A percentile compares a stretch with the other conserved stretches of the same genome.
Conservation (phyloP, 2,797 vertebrate species). For the Dicrostonyx torquatus region DNA sequence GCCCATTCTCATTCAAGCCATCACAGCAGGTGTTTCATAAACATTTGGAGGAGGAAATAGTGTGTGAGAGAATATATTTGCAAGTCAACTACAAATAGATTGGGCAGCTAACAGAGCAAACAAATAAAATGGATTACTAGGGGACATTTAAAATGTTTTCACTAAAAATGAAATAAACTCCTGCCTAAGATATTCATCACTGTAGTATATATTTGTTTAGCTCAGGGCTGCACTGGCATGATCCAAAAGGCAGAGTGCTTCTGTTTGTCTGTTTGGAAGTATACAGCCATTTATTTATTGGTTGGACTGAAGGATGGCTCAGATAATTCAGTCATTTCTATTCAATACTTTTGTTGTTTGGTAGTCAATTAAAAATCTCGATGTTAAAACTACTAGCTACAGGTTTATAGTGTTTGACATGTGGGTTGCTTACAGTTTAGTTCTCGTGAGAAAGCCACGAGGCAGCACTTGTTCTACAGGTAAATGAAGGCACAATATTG, state of each 20-base stretch:
- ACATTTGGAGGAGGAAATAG: slow-evolving; percentile 6
- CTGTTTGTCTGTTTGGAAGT: background rate
- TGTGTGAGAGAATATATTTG: background rate
- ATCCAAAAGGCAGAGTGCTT: background rate
- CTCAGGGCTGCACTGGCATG: background rate
- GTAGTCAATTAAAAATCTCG: background rate
- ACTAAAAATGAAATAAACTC: background rate
- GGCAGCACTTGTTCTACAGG: too few relatives aligned
- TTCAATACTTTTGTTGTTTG: background rate
- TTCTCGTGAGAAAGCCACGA: background rate
- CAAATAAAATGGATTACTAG: background rate
- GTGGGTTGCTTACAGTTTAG: background rate
- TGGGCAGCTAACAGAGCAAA: background rate
- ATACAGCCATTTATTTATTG: background rate
- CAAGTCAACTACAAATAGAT: background rate
- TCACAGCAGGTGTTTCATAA: background rate
- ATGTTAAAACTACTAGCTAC: background rate
- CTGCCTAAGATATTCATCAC: background rate
- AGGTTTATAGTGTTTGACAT: background rate
- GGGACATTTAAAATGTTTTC: background rate
- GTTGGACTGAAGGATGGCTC: background rate
- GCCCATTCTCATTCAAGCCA: background rate
- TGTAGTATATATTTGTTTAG: background rate
- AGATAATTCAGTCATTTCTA: background rate
- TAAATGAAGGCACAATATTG: background rate